Percentiles rank a stretch among this genome's conserved stretches.
Evolutionary conservation across 2,113 vertebrate species (phyloP).

Genomic region (Scopus umbretta): DNA sequence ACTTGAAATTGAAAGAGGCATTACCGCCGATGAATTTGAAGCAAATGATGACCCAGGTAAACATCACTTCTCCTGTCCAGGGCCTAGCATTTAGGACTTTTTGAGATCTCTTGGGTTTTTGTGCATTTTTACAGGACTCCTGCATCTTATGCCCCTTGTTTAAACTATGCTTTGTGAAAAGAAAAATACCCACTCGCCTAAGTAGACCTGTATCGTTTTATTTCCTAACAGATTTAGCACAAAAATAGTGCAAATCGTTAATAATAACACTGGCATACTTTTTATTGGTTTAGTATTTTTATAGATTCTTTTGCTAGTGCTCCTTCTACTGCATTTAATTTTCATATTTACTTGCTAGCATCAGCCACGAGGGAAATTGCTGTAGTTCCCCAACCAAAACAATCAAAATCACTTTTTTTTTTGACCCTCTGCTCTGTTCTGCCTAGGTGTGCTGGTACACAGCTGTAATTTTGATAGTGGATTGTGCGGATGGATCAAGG

Average conservation of each 20-base stretch:
- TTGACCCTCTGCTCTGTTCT: not conserved
- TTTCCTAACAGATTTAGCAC: not conserved
- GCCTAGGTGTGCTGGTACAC: conserved; percentile 80
- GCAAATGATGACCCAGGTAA: conserved; percentile 91
- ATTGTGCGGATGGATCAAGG: conserved; percentile 90
- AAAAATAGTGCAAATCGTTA: not conserved
- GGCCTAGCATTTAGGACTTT: not conserved
- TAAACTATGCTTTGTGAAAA: not conserved
- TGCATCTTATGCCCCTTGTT: not conserved
- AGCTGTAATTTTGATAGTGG: conserved; percentile 92
- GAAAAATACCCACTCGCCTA: not conserved
- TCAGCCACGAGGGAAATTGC: not conserved
- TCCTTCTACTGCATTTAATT: not conserved
- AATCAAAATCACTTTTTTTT: not conserved
- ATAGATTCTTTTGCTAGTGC: not conserved
- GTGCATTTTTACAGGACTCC: not conserved
- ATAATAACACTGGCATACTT: not conserved
- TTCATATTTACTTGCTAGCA: not conserved
- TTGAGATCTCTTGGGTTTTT: not conserved
- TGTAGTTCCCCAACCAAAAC: not conserved
- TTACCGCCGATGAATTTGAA: conserved; percentile 86
- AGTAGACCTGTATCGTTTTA: not conserved
- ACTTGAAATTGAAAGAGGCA: conserved; percentile 91
- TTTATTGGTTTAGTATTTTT: not conserved
- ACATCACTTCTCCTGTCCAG: not conserved